Base-by-base conservation (phyloP, 1,140 invertebrate genomes). In the Acyrthosiphon pisum region DNA sequence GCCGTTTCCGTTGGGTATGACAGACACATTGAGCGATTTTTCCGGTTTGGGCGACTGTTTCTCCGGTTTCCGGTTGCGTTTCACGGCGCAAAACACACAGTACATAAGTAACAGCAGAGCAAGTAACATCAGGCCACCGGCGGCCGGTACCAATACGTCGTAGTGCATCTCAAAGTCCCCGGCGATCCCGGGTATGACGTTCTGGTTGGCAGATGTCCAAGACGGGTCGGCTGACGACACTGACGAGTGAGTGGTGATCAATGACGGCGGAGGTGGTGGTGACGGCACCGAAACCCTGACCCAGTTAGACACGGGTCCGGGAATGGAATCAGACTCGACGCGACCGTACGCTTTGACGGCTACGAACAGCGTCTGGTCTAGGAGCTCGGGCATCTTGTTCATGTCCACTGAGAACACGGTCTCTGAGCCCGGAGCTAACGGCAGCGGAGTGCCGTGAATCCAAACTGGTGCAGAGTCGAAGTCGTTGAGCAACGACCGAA, bases 281-380 rank as follows among this genome's bases (percentile, higher is more conserved):
- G 95, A 95, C 2, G 96, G 95, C 6, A 96, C 95, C 53, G 95
- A 95, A 44, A 96, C 95, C 35, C 95, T 94, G 14, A 96, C 96
- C 94, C 96, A 96, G 94, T 97, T 97, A 0, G 96, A 97, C 44
- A 96, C 94, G 7, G 95, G 95, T 2, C 96, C 95, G 20, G 94
- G 94, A 76, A 95, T 95, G 23, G 94, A 93, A 91, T 95, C 94
- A 11, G 94, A 92, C 1, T 94, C 94, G 8, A 94, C 60, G 76
- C 95, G 95, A 7, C 94, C 94, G 88, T 96, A 95, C 1, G 96
- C 96, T 50, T 96, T 94, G 7, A 97, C 94, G 35, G 96, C 95
- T 94, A 97, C 95, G 94, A 95, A 96, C 53, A 96, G 94, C 1
- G 95, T 95, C 93, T 94, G 94, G 91, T 96, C 96, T 23, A 96